Evolutionary conservation across 2,888 invertebrate species (phyloP).

Genomic region (Chrysolina haemoptera): DNA sequence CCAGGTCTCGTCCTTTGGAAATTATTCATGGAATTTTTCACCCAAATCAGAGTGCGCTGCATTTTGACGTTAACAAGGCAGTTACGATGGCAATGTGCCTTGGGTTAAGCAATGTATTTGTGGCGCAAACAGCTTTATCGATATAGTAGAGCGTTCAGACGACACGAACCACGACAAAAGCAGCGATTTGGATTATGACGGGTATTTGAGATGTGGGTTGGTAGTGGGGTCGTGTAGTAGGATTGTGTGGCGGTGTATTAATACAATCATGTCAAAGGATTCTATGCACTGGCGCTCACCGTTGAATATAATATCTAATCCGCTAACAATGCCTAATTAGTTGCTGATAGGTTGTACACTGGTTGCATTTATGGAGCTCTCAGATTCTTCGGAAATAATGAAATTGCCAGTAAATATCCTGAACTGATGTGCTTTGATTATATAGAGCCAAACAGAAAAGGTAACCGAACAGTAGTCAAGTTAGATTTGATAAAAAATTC

Average conservation of each 20-base stretch:
- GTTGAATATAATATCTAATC: slow-evolving; percentile 59
- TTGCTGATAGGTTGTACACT: neutral
- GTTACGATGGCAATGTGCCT: slow-evolving; percentile 24
- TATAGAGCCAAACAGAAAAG: too few species aligned
- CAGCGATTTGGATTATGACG: slow-evolving; percentile 44
- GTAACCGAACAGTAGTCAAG: too few species aligned
- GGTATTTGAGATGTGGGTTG: slow-evolving; percentile 44
- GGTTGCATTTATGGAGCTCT: neutral
- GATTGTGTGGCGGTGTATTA: slow-evolving; percentile 34
- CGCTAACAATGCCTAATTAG: slow-evolving; percentile 61
- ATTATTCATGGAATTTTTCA: slow-evolving; percentile 14
- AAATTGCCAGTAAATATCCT: too few species aligned
- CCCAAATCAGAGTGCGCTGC: neutral
- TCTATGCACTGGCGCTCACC: slow-evolving; percentile 56
- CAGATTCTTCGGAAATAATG: too few species aligned
- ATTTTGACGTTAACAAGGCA: slow-evolving; percentile 18
- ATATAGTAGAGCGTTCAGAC: slow-evolving; percentile 16
- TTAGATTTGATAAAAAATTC: too few species aligned
- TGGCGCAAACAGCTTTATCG: slow-evolving; percentile 32
- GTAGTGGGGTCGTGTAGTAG: slow-evolving; percentile 29
- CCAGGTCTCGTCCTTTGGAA: slow-evolving; percentile 1
- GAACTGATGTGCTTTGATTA: too few species aligned
- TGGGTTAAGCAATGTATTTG: slow-evolving; percentile 32
- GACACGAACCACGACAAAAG: slow-evolving; percentile 35
- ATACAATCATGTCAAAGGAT: slow-evolving; percentile 58